phyloP scores from a whole-genome alignment of 2,797 vertebrate genomes.

The Clarias fuscus region DNA sequence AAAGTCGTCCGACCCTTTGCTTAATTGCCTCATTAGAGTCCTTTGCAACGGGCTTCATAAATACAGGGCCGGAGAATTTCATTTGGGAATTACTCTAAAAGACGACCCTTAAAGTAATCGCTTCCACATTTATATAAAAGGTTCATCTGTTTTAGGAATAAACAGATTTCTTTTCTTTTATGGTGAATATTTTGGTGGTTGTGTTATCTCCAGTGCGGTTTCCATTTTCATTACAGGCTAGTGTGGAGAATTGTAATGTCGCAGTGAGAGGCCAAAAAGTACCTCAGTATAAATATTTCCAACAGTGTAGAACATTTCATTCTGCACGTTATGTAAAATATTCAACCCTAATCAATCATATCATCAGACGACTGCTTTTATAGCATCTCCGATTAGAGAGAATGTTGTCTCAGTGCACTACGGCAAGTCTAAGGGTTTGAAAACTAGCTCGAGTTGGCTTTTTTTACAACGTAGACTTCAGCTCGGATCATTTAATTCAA shows the following conservation, averaged over 20 bases:
- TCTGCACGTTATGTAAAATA: slow-evolving; percentile 36
- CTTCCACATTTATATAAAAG: slow-evolving; percentile 91
- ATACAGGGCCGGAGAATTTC: slow-evolving; percentile 89
- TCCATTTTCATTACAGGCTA: slow-evolving; percentile 67
- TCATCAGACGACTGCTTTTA: slow-evolving; percentile 34
- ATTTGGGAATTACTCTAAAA: slow-evolving; percentile 93
- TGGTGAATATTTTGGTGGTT: slow-evolving; percentile 60
- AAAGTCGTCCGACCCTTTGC: slow-evolving; percentile 91
- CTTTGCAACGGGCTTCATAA: slow-evolving; percentile 90
- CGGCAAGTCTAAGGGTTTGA: neutral
- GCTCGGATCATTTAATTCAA: slow-evolving; percentile 79
- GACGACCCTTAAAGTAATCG: slow-evolving; percentile 95
- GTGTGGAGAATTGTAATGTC: slow-evolving; percentile 30
- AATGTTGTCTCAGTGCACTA: slow-evolving; percentile 3
- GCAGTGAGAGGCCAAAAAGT: slow-evolving; percentile 21
- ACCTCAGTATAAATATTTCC: slow-evolving; percentile 13
- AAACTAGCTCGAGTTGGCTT: slow-evolving; percentile 4
- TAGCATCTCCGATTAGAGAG: slow-evolving; percentile 22
- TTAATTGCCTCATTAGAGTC: slow-evolving; percentile 99
- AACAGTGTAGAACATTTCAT: slow-evolving; percentile 33
- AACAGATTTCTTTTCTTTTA: slow-evolving; percentile 70
- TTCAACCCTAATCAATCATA: slow-evolving; percentile 18
- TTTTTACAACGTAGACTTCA: slow-evolving; percentile 66
- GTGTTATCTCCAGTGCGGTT: slow-evolving; percentile 68
- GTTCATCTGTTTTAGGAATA: slow-evolving; percentile 77